phyloP scores from a whole-genome alignment of 2,797 vertebrate species.

The Podarcis lilfordi region DNA sequence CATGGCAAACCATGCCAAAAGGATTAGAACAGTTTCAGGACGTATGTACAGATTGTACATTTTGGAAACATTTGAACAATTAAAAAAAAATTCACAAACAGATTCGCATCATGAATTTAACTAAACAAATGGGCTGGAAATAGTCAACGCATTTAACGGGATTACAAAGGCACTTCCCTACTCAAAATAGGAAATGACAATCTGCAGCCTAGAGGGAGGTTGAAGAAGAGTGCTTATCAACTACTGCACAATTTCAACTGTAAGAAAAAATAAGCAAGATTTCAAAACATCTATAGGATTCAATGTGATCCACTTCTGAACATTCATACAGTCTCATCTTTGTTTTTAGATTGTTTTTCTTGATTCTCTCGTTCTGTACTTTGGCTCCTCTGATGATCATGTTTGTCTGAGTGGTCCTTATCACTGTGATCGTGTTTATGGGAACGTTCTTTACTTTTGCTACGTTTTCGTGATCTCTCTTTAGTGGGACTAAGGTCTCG shows the following conservation, averaged over 20 bases:
- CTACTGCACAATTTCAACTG: slow-evolving; percentile 83
- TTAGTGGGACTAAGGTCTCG: slow-evolving; percentile 87
- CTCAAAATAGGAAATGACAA: slow-evolving; percentile 81
- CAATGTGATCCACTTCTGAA: slow-evolving; percentile 84
- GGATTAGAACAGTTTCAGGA: slow-evolving; percentile 93
- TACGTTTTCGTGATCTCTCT: slow-evolving; percentile 84
- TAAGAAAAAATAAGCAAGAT: slow-evolving; percentile 76
- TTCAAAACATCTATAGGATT: slow-evolving; percentile 83
- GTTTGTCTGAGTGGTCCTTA: slow-evolving; percentile 86
- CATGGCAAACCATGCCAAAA: slow-evolving; percentile 84
- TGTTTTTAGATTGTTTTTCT: slow-evolving; percentile 82
- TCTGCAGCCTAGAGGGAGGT: slow-evolving; percentile 82
- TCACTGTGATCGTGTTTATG: slow-evolving; percentile 88
- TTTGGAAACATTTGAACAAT: slow-evolving; percentile 84
- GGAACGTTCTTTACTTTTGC: slow-evolving; percentile 82
- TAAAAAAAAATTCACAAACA: slow-evolving; percentile 79
- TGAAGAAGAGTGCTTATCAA: slow-evolving; percentile 76
- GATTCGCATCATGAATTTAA: slow-evolving; percentile 78
- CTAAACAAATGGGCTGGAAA: slow-evolving; percentile 76
- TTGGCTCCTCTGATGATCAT: slow-evolving; percentile 84
- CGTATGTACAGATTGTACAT: slow-evolving; percentile 92
- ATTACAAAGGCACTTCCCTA: slow-evolving; percentile 89
- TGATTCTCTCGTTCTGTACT: slow-evolving; percentile 85
- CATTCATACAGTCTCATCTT: slow-evolving; percentile 83
- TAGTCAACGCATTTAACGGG: slow-evolving; percentile 78